These are phyloP conservation scores for Temnothorax rugatulus DNA, from an alignment of 2,888 invertebrate species.

Conservation along the genomic window DNA sequence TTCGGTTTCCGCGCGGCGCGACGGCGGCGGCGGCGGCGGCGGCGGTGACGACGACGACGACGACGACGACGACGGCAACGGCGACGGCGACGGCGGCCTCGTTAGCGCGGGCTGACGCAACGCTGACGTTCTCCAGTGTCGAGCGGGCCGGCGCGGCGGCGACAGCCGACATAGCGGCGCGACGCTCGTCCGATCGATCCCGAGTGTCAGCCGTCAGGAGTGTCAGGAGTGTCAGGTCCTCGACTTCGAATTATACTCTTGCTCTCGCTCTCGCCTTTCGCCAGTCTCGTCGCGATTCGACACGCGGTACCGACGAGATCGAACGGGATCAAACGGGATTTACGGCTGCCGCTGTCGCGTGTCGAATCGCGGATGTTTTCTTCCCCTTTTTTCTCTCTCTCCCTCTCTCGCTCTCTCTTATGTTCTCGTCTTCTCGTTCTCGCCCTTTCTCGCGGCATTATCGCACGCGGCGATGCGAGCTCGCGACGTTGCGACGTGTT, in stretches of 20 bases:
- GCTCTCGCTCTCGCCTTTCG: too few species aligned
- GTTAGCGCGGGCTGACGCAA: conserved; percentile 38
- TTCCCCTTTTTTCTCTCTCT: not conserved
- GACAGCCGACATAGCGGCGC: not conserved
- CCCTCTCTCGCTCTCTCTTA: not conserved
- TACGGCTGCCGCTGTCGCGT: not conserved
- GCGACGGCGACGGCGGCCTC: conserved; percentile 4
- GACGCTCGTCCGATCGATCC: not conserved
- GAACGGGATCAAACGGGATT: conserved; percentile 10
- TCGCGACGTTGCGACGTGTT: too few species aligned
- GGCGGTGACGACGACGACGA: not conserved
- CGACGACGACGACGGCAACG: too few species aligned
- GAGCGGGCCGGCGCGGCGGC: conserved; percentile 8
- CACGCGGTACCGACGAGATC: too few species aligned
- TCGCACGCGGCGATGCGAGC: not conserved
- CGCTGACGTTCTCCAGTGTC: conserved; percentile 14
- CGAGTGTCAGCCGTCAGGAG: too few species aligned
- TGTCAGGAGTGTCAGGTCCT: too few species aligned
- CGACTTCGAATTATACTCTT: too few species aligned
- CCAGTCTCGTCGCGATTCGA: too few species aligned
- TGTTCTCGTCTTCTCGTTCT: not conserved
- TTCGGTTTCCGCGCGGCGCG: not conserved
- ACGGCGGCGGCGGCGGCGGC: not conserved
- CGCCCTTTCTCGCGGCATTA: not conserved
- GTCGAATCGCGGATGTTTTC: not conserved